Evolutionary conservation across 2,888 invertebrate species (phyloP).

Genomic region (Ophonus ardosiacus): DNA sequence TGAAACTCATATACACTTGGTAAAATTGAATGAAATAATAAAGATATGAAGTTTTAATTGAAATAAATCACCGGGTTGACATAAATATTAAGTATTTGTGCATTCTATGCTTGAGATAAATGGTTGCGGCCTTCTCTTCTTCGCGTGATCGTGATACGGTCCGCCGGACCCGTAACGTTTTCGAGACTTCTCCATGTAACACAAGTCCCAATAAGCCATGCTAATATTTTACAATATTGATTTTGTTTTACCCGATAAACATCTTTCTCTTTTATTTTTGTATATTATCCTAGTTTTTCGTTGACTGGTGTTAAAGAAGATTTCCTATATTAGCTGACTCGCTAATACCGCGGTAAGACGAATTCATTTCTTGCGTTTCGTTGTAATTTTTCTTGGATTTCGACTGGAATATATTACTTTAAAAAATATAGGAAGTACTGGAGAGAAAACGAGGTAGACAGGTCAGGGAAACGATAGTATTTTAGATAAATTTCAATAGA

Average conservation of each 20-base stretch:
- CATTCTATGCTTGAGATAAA: not conserved
- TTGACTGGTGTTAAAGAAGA: slow-evolving; percentile 29
- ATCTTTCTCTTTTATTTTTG: slow-evolving; percentile 31
- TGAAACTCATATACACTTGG: not conserved
- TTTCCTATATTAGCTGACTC: slow-evolving; percentile 21
- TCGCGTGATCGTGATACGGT: slow-evolving; percentile 29
- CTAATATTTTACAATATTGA: slow-evolving; percentile 45
- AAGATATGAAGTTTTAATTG: not conserved
- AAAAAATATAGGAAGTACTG: not conserved
- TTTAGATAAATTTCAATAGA: slow-evolving; percentile 14
- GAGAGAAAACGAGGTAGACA: slow-evolving; percentile 9
- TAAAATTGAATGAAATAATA: not conserved
- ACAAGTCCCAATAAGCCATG: slow-evolving; percentile 28
- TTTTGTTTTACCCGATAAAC: slow-evolving; percentile 42
- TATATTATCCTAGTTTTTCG: slow-evolving; percentile 36
- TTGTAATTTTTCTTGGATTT: slow-evolving; percentile 35
- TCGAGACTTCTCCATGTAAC: slow-evolving; percentile 12
- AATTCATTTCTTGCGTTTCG: slow-evolving; percentile 34
- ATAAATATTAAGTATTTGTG: slow-evolving; percentile 17
- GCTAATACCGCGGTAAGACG: slow-evolving; percentile 10
- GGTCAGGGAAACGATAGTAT: slow-evolving; percentile 20
- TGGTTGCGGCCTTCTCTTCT: not conserved
- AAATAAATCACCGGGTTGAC: not conserved
- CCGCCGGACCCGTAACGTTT: slow-evolving; percentile 5
- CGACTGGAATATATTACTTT: not conserved